Base-by-base conservation (phyloP, 2,888 invertebrate species). In the Acrocyrtus sp. region DNA sequence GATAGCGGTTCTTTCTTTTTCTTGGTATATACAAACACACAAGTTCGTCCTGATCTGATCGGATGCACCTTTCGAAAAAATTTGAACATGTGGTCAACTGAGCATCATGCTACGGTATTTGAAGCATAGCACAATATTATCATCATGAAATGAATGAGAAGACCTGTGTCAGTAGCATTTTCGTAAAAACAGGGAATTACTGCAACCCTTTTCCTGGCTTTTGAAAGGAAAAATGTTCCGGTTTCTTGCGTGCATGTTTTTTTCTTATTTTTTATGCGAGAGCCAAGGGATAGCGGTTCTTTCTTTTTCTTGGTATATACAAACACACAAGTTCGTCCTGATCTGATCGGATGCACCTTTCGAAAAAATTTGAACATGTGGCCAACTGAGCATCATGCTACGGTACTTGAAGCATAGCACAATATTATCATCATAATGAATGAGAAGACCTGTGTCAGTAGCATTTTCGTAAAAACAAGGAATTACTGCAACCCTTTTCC, bases 201-300 rank as follows among this genome's bases (percentile, higher is more conserved):
- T n/a, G n/a, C n/a, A n/a, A n/a, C 34, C 34, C 34, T 34, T 34
- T 34, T 34, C 34, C 34, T 34, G n/a, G 34, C 34, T 34, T 34
- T 26, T 26, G 15, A n/a, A 57, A 24, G 24, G 41, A 39, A 54
- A 43, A 62, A 39, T 26, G 66, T 66, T 66, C 66, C 66, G 66
- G 66, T 66, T 57, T 57, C 57, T 56, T 65, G 65, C 45, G 17
- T 51, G 50, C 51, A 39, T 51, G 50, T 19, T 48, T 29, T 24
- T 45, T n/a, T n/a, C n/a, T n/a, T n/a, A n/a, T n/a, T n/a, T n/a
- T n/a, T n/a, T n/a, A 67, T 15, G 10, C 53, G 15, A 43, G 17
- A 58, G 57, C 67, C 67, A 67, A 60, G 41, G 34, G 24, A 67
- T 67, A 67, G 53, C 67, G 67, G 67, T 58, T 48, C 50, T 66